Evolutionary conservation across 2,113 vertebrate species (phyloP), one percentile per base, ranked within the genome.

Genomic region (Rhinoptilus africanus): DNA sequence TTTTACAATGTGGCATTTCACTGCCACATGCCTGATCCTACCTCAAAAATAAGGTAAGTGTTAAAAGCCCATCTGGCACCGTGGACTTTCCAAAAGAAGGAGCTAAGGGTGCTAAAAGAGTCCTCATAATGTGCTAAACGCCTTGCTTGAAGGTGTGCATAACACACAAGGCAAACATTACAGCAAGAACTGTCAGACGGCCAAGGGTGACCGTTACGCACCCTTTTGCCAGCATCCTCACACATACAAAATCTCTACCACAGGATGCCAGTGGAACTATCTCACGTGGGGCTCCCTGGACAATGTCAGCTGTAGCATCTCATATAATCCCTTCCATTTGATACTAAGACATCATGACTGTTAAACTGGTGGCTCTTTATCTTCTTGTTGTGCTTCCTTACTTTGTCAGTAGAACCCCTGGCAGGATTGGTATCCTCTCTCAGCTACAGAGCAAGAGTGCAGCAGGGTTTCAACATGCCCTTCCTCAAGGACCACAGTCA

Each of bases 61-160:
- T 64, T 72, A 50, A 69, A 93, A 81, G 57, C 37, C 86, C 77
- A 82, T 85, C 66, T 95, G 86, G 91, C 21, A 63, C 4, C n/a
- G 62, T 39, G 57, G 41, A 92, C n/a, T 94, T 89, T 78, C 88
- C 37, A 91, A 92, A 90, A 67, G 56, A 87, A 86, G 60, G 45
- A 92, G 37, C 30, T 37, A 76, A 83, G 45, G 71, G 80, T 88
- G 80, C 69, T 89, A 91, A 87, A 78, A 86, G 47, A 88, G 71
- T 37, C 67, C 81, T 96, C 60, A 73, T 16, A 82, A 89, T 26
- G 89, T 89, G 81, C 67, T 95, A 94, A 92, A 95, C 6, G 39
- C 41, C 57, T 83, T 80, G 32, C 62, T 85, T 57, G 74, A 96
- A 95, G 32, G 81, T 68, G 45, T 87, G 74, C 41, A 54, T 62